A percentile compares a stretch with the other conserved stretches of the same genome.
These are phyloP conservation scores for Drosophila parvula DNA, from an alignment of 1,140 invertebrate species.

Conservation along the genomic window DNA sequence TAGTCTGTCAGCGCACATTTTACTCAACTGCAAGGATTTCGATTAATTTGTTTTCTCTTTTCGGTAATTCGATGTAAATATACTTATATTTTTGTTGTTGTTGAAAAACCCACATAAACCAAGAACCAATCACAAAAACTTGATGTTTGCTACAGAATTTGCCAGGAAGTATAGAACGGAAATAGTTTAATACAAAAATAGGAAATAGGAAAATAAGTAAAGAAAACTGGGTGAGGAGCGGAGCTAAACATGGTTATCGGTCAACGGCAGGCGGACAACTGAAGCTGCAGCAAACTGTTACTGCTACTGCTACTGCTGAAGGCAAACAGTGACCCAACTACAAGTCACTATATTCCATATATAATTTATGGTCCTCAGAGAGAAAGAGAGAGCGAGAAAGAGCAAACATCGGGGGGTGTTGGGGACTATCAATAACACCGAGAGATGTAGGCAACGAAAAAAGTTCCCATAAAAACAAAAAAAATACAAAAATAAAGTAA, in stretches of 20 bases:
- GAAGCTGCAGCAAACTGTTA: slow-evolving; percentile 21
- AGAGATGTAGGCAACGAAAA: slow-evolving; percentile 34
- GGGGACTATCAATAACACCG: slow-evolving; percentile 31
- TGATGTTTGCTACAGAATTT: slow-evolving; percentile 56
- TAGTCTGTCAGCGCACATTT: slow-evolving; percentile 57
- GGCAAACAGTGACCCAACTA: slow-evolving; percentile 8
- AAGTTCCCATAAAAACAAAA: slow-evolving; percentile 9
- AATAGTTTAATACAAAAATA: slow-evolving; percentile 3
- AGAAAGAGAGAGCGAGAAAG: neutral
- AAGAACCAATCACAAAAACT: slow-evolving; percentile 18
- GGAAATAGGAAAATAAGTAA: slow-evolving; percentile 1
- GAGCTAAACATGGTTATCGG: slow-evolving; percentile 41
- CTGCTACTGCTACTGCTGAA: neutral
- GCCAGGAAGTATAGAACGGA: slow-evolving; percentile 41
- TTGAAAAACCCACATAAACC: slow-evolving; percentile 23
- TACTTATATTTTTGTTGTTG: neutral
- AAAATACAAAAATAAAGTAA: slow-evolving; percentile 10
- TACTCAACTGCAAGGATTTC: slow-evolving; percentile 58
- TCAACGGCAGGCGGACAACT: slow-evolving; percentile 39
- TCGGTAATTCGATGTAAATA: neutral
- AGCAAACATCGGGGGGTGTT: slow-evolving; percentile 3
- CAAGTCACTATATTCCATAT: slow-evolving; percentile 21
- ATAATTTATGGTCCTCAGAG: slow-evolving; percentile 22
- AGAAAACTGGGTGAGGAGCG: neutral
- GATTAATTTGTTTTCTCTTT: slow-evolving; percentile 5